Evolutionary conservation across 1,140 invertebrate species (phyloP), one percentile per base, ranked within the genome.

Genomic region (Brachionus rotundiformis): DNA sequence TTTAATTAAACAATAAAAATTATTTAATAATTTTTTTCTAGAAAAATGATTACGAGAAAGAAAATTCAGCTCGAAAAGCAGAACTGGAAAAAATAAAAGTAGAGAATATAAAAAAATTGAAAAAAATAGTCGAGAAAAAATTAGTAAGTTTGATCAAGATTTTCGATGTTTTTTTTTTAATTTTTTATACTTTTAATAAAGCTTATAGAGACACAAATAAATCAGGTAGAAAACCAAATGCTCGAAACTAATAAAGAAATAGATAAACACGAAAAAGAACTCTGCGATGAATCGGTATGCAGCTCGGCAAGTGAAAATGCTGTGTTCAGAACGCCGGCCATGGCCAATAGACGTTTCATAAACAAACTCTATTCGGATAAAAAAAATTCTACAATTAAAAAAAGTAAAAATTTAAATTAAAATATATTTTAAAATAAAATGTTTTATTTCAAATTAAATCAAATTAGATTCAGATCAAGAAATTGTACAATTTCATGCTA

Each of bases 121-220:
- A 81, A 31, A 44, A 76, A 83, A 49, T 75, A 19, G 59, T 75
- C 8, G 77, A 83, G 19, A 82, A 59, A 71, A 65, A 73, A 76
- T 59, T 79, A 8, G 63, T 68, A 68, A 68, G 13, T 68, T 68
- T 54, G 1, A 8, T n/a, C n/a, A n/a, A n/a, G n/a, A n/a, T 39
- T 27, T 61, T 11, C 25, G 1, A 23, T 36, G 19, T 68, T 39
- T 39, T 68, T 16, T 13, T 36, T 1, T 36, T 41, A 36, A 68
- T 19, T 8, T n/a, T n/a, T n/a, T n/a, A n/a, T n/a, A 8, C 31
- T 39, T 1, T 65, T 19, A 16, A n/a, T 19, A 19, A 39, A 68
- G 63, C 47, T 79, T 11, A 54, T 79, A 25, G 76, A 79, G 25
- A 54, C 47, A 3, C 54, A 59, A 29, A 23, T 79, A 16, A 54